phyloP scores from a whole-genome alignment of 64 coral and sea anemone genomes.

The Pocillopora verrucosa region DNA sequence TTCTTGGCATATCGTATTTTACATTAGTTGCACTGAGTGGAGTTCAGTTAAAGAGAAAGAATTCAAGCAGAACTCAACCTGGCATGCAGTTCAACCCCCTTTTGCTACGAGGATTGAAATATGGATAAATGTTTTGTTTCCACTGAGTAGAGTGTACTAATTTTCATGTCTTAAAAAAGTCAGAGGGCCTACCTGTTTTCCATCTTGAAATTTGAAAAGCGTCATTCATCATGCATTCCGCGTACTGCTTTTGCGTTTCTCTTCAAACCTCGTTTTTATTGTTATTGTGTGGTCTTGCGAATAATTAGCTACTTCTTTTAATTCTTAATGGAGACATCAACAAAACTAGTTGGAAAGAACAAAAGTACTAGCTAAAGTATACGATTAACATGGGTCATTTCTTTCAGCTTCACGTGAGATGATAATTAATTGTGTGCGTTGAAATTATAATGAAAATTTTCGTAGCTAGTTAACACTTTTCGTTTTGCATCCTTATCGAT shows the following conservation, averaged over 20 bases:
- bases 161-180: background rate
- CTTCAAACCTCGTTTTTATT: background rate
- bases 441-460: too few relatives aligned
- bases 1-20: background rate
- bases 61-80: background rate
- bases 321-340: conserved; percentile 2
- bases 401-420: too few relatives aligned
- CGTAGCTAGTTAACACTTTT: too few relatives aligned
- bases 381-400: too few relatives aligned
- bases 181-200: background rate
- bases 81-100: background rate
- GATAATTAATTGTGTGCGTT: too few relatives aligned
- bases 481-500: too few relatives aligned
- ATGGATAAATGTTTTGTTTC: too few relatives aligned
- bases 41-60: background rate
- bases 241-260: background rate
- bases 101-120: background rate
- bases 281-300: background rate
- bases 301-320: background rate
- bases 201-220: background rate
- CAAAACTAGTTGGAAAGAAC: background rate
- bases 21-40: too few relatives aligned
- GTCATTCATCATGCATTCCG: background rate
- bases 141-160: background rate
- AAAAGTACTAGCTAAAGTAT: background rate